Conservation (phyloP, 2,797 vertebrate genomes). For the Malurus leucopterus region DNA sequence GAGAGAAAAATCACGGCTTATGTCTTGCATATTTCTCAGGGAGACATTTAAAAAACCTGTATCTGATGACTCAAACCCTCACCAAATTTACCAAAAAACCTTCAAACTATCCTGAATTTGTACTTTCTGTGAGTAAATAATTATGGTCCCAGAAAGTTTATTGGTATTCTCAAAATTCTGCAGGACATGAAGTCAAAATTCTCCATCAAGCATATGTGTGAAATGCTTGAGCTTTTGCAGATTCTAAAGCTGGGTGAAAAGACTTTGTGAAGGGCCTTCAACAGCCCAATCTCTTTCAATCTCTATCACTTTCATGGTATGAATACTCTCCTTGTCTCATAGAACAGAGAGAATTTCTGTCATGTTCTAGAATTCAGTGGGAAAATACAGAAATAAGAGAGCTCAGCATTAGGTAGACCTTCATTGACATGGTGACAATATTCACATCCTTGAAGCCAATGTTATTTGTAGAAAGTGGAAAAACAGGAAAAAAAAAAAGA, state of each 20-base stretch:
- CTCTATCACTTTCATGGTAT: neutral
- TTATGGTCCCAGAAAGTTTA: neutral
- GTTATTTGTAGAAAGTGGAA: neutral
- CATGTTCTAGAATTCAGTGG: neutral
- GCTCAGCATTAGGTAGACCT: neutral
- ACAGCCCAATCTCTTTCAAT: neutral
- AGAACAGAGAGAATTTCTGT: neutral
- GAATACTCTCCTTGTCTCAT: rapidly evolving
- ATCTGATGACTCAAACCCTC: neutral
- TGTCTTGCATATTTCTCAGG: neutral
- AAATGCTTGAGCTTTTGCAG: neutral
- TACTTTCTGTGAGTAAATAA: neutral
- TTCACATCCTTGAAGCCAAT: neutral
- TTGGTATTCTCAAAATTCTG: neutral
- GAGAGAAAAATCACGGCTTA: neutral
- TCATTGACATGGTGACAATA: neutral
- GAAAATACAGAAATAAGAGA: neutral
- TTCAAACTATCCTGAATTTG: neutral
- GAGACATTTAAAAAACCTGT: neutral
- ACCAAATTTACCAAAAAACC: rapidly evolving
- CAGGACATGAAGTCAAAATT: neutral
- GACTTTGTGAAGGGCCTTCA: neutral
- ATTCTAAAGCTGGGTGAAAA: neutral
- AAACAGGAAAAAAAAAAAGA: neutral
- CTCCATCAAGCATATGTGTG: neutral